These are phyloP conservation scores for Galagoides demidoff DNA, from an alignment of 2,797 vertebrate genomes.

Conservation along the genomic window DNA sequence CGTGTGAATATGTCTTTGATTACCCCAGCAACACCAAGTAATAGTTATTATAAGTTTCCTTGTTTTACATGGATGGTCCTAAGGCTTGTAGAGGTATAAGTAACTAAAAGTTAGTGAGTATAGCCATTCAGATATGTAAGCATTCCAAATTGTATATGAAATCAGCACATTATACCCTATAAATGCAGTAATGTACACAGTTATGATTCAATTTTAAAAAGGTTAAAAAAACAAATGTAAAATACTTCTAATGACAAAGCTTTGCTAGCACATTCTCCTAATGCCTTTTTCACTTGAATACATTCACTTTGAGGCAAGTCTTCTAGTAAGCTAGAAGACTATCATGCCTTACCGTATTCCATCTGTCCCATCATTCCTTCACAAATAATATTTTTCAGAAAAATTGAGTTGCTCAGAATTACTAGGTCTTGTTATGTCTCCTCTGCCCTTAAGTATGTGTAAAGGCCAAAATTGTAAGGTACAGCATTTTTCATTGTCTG, in stretches of 20 bases:
- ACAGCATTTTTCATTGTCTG: not conserved
- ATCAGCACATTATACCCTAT: too few species aligned
- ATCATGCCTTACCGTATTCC: not conserved
- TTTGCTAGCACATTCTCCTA: not conserved
- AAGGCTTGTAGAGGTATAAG: not conserved
- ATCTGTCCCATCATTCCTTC: not conserved
- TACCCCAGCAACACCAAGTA: not conserved
- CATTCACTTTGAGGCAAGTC: constrained; percentile 4
- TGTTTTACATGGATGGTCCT: not conserved
- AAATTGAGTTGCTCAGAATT: not conserved
- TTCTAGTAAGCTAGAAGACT: not conserved
- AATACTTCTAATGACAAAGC: not conserved
- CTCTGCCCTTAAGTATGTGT: not conserved
- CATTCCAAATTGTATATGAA: too few species aligned
- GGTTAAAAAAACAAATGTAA: not conserved
- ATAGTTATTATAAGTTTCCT: not conserved
- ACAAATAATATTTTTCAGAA: not conserved
- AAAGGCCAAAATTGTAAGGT: not conserved
- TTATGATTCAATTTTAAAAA: too few species aligned
- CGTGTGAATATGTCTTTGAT: not conserved
- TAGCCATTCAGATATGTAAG: not conserved
- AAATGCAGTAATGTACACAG: too few species aligned
- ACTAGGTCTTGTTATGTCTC: not conserved
- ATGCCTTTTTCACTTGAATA: not conserved
- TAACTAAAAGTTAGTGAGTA: not conserved